Evolutionary conservation across 2,797 vertebrate genomes (phyloP).

Genomic region (Bradypodion ventrale): DNA sequence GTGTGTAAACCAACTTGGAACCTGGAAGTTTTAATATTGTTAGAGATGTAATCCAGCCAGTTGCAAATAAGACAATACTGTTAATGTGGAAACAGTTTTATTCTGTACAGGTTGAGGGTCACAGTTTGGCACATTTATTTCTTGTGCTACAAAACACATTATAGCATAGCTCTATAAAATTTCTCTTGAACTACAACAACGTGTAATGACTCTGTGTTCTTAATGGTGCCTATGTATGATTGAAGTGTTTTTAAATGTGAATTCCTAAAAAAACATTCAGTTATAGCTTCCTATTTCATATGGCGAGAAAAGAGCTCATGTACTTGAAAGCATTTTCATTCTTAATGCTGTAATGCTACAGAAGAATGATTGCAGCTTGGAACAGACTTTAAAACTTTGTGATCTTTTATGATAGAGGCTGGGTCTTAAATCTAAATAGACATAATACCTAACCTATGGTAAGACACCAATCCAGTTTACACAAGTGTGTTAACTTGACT

Average conservation of each 20-base stretch:
- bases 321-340: background rate
- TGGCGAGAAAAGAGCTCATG: background rate
- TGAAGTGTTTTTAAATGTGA: background rate
- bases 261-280: no score
- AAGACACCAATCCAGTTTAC: background rate
- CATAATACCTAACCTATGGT: background rate
- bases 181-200: background rate
- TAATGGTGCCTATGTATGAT: background rate
- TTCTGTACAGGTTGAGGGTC: background rate
- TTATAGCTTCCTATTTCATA: no score
- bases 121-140: background rate
- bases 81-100: constrained; percentile 5
- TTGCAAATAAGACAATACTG: background rate
- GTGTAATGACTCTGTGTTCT: background rate
- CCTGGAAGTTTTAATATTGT: background rate
- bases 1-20: background rate
- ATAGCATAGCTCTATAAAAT: constrained; percentile 1
- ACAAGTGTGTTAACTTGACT: background rate
- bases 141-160: background rate
- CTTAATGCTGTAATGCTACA: background rate
- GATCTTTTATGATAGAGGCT: background rate
- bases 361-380: background rate
- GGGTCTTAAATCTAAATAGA: background rate
- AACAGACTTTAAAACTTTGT: background rate
- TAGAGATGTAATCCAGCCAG: background rate